Base-by-base conservation (phyloP, 64 coral and sea anemone species). In the Exaiptasia diaphana region DNA sequence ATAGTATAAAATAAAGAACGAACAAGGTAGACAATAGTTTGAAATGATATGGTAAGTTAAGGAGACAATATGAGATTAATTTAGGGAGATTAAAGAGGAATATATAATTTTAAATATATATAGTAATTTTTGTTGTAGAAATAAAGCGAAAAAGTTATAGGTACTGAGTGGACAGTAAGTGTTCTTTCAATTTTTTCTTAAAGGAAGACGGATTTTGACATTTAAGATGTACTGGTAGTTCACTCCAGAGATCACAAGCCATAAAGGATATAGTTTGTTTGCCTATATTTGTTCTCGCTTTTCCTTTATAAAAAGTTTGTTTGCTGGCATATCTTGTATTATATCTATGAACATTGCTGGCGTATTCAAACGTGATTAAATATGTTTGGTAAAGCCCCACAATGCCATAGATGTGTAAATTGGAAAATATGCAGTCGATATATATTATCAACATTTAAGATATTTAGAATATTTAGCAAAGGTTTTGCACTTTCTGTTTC, bases 341-440 rank as follows among this genome's bases (percentile, higher is more conserved):
- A 28, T 82, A 69, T 35, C 60, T 70, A 85, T 85, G 82, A 4
- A 37, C 34, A 25, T 41, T 60, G n/a, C 59, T 85, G 52, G 82
- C 68, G 30, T 74, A 74, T 60, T 85, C 67, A 61, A 74, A 85
- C 17, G 65, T n/a, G 53, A 69, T 83, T 13, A 83, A 83, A 83
- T n/a, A 83, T 52, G 18, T 27, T 71, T 22, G 80, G 80, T 18
- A 70, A 34, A 68, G 70, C 40, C 38, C 28, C 31, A 50, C 53
- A 49, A 38, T 83, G 60, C 44, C 63, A 71, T 4, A 43, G 18
- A 71, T 83, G 77, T 6, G 59, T 80, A 65, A 82, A 70, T 52
- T 81, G 61, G 38, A 64, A 46, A 48, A 44, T 29, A 44, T 70
- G 63, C 27, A 69, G 15, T 45, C 44, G 41, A 43, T 68, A 69